Evolutionary conservation across 2,113 vertebrate species (phyloP).

Genomic region (Vulpes lagopus): DNA sequence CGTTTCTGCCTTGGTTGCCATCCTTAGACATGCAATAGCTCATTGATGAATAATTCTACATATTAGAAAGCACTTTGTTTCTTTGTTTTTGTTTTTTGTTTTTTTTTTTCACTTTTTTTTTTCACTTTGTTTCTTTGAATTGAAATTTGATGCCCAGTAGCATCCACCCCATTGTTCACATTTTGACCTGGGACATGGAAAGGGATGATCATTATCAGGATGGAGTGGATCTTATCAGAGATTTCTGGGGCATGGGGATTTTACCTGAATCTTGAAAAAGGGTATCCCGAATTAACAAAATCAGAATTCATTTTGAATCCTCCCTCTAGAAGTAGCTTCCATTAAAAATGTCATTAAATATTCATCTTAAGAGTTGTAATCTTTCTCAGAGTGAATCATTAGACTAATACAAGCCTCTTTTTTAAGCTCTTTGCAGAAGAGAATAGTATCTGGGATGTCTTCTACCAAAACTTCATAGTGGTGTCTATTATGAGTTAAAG

Average conservation of each 20-base stretch:
- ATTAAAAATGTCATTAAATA: background rate
- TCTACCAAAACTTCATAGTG: background rate
- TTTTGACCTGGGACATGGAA: background rate
- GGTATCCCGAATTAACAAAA: background rate
- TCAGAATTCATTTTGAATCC: background rate
- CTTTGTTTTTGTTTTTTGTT: background rate
- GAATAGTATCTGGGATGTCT: background rate
- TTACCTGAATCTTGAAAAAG: background rate
- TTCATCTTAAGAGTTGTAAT: background rate
- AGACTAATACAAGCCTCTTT: background rate
- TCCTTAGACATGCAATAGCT: background rate
- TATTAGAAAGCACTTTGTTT: background rate
- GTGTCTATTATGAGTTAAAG: background rate
- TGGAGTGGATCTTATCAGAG: background rate
- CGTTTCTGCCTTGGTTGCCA: background rate
- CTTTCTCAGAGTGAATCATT: background rate
- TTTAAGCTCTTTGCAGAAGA: background rate
- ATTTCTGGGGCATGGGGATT: background rate
- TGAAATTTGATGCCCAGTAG: background rate
- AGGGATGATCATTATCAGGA: background rate
- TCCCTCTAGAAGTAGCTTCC: background rate
- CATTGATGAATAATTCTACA: background rate
- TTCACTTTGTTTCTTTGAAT: background rate
- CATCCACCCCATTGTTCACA: background rate
- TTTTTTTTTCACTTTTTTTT: no score